Evolutionary conservation across 30 jellyfish, hydroid and myxozoan species (phyloP), one percentile per base, ranked within the genome.

Genomic region (Rhopilema esculentum): DNA sequence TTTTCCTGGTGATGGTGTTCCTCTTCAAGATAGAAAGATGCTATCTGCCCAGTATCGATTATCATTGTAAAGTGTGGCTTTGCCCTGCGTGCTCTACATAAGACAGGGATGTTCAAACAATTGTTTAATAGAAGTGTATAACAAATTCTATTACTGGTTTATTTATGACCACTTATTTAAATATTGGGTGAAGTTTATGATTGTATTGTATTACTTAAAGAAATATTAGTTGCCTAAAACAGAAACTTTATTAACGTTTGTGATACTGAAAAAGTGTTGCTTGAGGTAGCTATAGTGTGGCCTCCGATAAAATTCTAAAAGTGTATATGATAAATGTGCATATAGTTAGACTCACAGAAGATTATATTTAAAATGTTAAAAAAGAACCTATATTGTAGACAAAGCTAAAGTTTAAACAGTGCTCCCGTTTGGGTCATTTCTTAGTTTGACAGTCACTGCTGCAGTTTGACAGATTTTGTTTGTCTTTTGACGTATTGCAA

Each of bases 81-180:
- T n/a, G n/a, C n/a, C n/a, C n/a, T n/a, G n/a, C n/a, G n/a, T n/a
- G n/a, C n/a, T n/a, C n/a, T n/a, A n/a, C 57, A 12, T 40, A 40
- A 2, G 57, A 40, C 57, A 40, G 57, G 12, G 57, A 40, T 40
- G 57, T 40, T 40, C 9, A 40, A 40, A 40, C 57, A 12, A 52
- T 40, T 29, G 90, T 40, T 80, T 24, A 26, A 66, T 66, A 80
- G 90, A 40, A 29, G 82, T 83, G 72, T 83, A 69, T 83, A 25
- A 72, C 91, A 83, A 67, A 83, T 83, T 82, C 85, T 51, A 69
- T 32, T 83, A 74, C 51, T 81, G 83, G 63, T 68, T 23, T 83
- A 83, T 83, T 83, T 83, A 83, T 83, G 78, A 57, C 91, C 84
- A 83, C 91, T 68, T 83, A 83, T 83, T 83, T 83, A 83, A 79